Percentiles rank a stretch among this genome's conserved stretches.
These are phyloP conservation scores for Platynereis dumerilii DNA, from an alignment of 2,888 invertebrate species.

Conservation along the genomic window DNA sequence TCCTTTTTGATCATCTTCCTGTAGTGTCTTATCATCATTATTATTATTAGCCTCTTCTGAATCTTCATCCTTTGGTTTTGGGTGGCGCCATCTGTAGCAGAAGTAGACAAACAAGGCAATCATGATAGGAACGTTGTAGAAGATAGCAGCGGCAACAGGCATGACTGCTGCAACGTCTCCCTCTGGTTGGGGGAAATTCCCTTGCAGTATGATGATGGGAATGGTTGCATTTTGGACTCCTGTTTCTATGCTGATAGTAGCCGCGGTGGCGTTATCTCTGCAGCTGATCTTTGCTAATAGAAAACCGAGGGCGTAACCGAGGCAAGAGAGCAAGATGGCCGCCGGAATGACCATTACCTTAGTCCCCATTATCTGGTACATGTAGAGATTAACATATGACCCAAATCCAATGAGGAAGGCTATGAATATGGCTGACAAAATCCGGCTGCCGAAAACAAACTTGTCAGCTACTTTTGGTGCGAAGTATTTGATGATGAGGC, in stretches of 20 bases:
- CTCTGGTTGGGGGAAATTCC: slow-evolving; percentile 51
- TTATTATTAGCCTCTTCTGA: too few species aligned
- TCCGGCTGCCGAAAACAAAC: slow-evolving; percentile 56
- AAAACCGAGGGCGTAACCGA: slow-evolving; percentile 65
- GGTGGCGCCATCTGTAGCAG: too few species aligned
- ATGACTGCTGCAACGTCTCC: slow-evolving; percentile 41
- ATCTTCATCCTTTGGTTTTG: too few species aligned
- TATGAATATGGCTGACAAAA: slow-evolving; percentile 62
- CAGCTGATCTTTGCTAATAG: slow-evolving; percentile 54
- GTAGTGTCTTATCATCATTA: too few species aligned
- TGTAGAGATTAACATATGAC: slow-evolving; percentile 63
- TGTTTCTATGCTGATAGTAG: slow-evolving; percentile 21
- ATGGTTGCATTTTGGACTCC: slow-evolving; percentile 23
- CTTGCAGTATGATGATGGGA: slow-evolving; percentile 23
- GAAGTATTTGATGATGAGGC: slow-evolving; percentile 62
- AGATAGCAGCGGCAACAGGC: slow-evolving; percentile 43
- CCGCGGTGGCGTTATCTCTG: slow-evolving; percentile 35
- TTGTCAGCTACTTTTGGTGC: slow-evolving; percentile 55
- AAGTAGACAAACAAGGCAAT: slow-evolving; percentile 12
- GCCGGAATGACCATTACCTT: slow-evolving; percentile 58
- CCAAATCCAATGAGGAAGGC: slow-evolving; percentile 63
- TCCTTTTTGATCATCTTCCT: too few species aligned
- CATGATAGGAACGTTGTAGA: slow-evolving; percentile 48
- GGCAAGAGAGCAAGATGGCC: slow-evolving; percentile 61
- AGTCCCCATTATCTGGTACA: slow-evolving; percentile 59